Evolutionary conservation across 2,113 vertebrate genomes (phyloP).

Genomic region (Chamaea fasciata): DNA sequence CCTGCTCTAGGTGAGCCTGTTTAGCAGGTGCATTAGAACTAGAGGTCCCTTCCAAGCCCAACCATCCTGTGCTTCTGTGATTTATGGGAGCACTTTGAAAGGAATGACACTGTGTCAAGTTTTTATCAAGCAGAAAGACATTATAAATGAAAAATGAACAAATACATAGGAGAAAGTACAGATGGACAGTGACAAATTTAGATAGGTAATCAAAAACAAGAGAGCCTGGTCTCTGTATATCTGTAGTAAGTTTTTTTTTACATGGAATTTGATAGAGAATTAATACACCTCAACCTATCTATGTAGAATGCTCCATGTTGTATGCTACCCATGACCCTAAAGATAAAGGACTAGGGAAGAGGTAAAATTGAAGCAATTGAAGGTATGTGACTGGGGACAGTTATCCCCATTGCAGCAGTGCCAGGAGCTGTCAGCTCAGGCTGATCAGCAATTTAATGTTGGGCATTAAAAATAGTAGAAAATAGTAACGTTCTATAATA

Average conservation of each 20-base stretch:
- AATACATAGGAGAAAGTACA: background rate
- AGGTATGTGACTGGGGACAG: background rate
- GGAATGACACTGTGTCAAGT: background rate
- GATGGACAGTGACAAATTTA: background rate
- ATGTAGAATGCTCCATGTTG: background rate
- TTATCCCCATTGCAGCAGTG: background rate
- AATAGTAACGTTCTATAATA: background rate
- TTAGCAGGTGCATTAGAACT: background rate
- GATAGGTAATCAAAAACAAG: background rate
- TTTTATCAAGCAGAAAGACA: background rate
- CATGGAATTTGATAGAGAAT: background rate
- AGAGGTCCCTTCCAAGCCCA: background rate
- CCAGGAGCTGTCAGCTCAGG: background rate
- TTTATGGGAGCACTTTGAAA: background rate
- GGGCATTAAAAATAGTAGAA: background rate
- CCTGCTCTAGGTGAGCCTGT: background rate
- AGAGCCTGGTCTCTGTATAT: background rate
- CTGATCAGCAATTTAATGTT: background rate
- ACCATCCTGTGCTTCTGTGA: background rate
- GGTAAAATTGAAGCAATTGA: background rate
- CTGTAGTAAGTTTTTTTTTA: background rate
- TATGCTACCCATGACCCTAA: background rate
- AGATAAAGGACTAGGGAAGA: background rate
- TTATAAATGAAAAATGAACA: background rate
- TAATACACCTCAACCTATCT: background rate